Evolutionary conservation across 2,113 vertebrate species (phyloP), one percentile per base, ranked within the genome.

Genomic region (Brachyhypopomus occidentalis): DNA sequence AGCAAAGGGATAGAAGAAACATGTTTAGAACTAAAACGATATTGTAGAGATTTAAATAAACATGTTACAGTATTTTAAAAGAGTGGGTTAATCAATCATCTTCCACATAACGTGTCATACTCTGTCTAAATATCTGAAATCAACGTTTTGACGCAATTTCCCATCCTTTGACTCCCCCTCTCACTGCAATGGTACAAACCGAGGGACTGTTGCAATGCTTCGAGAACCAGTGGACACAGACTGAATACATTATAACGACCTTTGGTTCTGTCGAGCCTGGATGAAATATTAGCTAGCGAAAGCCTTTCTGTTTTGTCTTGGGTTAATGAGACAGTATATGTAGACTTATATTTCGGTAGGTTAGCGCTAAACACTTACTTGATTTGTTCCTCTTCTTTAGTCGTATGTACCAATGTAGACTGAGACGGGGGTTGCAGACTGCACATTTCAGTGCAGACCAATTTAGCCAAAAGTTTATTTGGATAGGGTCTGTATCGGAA

Each of bases 131-230:
- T 4, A 38, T 41, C 8, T 22, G 3, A 1, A 55, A 58, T 22
- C 45, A 70, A 36, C 12, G 20, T 41, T 73, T 63, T 30, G 69
- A 72, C 27, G 59, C 58, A 72, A 41, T 38, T 23, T 6, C 3
- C 23, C 4, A 7, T 4, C 3, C 69, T 75, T 48, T 2, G 19
- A 12, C 23, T 78, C 89, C 79, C 83, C 64, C 17, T 0, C 16
- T 19, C 4, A 12, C 2, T 17, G 0, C 0, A 59, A 87, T 93
- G 90, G 92, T 88, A 87, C 84, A 5, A 56, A 4, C 90, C 84
- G 41, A 70, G 27, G 75, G 88, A 84, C 89, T 86, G 89, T 92
- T 92, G 89, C 92, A 88, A 85, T 81, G 88, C 89, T 71, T 84
- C 83, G 81, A 83, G 83, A 84, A 77, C 79, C 78, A 84, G 56